A percentile compares a stretch with the other conserved stretches of the same genome.
Conservation (phyloP, 2,797 vertebrate genomes). For the Crax fasciolata region DNA sequence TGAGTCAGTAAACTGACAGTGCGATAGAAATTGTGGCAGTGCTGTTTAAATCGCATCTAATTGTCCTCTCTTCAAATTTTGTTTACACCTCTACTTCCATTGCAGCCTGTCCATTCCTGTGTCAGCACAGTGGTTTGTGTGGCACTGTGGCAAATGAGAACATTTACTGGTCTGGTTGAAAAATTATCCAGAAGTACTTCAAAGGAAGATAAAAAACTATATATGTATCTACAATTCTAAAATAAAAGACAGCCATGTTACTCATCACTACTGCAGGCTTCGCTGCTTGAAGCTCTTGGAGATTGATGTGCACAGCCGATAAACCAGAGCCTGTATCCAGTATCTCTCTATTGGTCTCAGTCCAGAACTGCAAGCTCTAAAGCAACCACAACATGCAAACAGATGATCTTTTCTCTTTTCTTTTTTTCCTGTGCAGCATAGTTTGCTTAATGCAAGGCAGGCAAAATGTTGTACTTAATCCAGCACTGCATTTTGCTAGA, state of each 20-base stretch:
- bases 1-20: not conserved
- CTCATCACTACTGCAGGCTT: fast-evolving
- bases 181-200: not conserved
- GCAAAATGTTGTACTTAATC: not conserved
- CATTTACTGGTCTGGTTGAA: not conserved
- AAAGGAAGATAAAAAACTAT: not conserved
- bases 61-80: not conserved
- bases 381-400: not conserved
- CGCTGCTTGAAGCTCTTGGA: not conserved
- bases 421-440: not conserved
- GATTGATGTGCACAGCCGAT: not conserved
- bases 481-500: not conserved
- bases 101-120: not conserved
- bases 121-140: not conserved
- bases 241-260: not conserved
- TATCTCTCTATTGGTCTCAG: not conserved
- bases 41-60: not conserved
- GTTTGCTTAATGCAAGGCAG: not conserved
- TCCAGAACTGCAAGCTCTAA: not conserved
- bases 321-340: not conserved
- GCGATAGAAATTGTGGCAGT: not conserved
- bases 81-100: not conserved
- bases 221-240: not conserved
- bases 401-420: not conserved
- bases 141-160: not conserved